Base-by-base conservation (phyloP, 2,888 invertebrate species). In the Chamaedrilus cognettii region DNA sequence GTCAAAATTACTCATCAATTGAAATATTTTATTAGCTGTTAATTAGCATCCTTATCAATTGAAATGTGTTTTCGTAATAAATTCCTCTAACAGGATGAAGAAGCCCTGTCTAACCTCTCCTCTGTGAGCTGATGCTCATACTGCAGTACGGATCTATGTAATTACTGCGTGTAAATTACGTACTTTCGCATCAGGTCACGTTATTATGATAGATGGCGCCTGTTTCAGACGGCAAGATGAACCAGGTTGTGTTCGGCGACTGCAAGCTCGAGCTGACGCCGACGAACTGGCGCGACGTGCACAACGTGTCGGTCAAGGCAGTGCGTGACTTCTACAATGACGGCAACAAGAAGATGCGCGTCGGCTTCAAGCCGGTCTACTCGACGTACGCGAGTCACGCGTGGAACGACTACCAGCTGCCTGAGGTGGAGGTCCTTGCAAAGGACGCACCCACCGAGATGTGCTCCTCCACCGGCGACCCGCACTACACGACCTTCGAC, bases 221-320 rank as follows among this genome's bases (percentile, higher is more conserved):
- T 5, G 71, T 72, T 57, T 31, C 33, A 67, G 68, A 33, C 73
- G 76, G 68, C 58, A 51, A 65, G 70, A 76, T 65, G 58, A 71
- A 59, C 19, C 69, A 60, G 68, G 73, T 60, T 65, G 76, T 63
- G 66, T 72, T 68, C 58, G 70, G 60, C 70, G 77, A 60, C 71
- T 71, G 70, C 64, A 65, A 49, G 67, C 71, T 74, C 68, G 74
- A 60, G 32, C 57, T 72, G 32, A 72, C 67, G 7, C 65, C 72
- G 4, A 23, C 51, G 0, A 72, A 69, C 60, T 72, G 72, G 72
- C 33, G 49, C 5, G 33, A 72, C 42, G 60, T 61, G 11, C 71
- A 72, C 42, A 65, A 68, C 65, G 62, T 72, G 5, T 49, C 58
- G 57, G 72, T 72, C 1, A 72, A 69, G 58, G 72, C 72, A 11